These are phyloP conservation scores for Phortica variegata DNA, from an alignment of 1,140 invertebrate genomes.

Conservation along the genomic window DNA sequence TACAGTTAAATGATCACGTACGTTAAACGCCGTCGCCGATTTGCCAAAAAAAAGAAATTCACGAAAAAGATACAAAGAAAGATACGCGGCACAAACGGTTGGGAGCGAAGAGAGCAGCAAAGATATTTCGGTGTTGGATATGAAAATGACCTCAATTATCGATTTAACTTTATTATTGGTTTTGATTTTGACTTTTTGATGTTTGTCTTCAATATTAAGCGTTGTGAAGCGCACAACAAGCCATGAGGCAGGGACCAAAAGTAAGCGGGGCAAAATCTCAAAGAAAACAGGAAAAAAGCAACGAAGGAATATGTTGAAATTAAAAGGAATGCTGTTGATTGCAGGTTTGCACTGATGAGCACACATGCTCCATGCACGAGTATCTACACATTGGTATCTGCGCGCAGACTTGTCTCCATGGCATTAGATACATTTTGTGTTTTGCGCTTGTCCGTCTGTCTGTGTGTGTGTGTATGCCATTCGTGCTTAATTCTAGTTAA, in stretches of 20 bases:
- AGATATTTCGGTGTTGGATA: constrained; percentile 24
- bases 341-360: constrained; percentile 16
- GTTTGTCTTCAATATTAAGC: too few species aligned
- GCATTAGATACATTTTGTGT: too few species aligned
- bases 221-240: too few species aligned
- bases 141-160: constrained; percentile 54
- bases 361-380: neutral
- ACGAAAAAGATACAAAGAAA: neutral
- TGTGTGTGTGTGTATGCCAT: neutral
- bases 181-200: constrained; percentile 49
- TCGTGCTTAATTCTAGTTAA: constrained; percentile 51
- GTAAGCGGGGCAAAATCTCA: neutral
- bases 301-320: constrained; percentile 36
- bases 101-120: constrained; percentile 7
- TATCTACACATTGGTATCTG: constrained; percentile 13
- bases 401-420: too few species aligned
- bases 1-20: constrained; percentile 58
- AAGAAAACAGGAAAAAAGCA: neutral
- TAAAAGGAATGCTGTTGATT: constrained; percentile 55
- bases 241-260: too few species aligned
- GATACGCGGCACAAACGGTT: neutral
- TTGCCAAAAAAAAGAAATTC: neutral
- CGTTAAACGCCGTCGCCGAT: constrained; percentile 16
- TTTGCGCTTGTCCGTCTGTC: constrained; percentile 38
- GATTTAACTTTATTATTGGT: constrained; percentile 58